phyloP scores from a whole-genome alignment of 1,140 invertebrate genomes.

The Macrotrachela quadricornifera region DNA sequence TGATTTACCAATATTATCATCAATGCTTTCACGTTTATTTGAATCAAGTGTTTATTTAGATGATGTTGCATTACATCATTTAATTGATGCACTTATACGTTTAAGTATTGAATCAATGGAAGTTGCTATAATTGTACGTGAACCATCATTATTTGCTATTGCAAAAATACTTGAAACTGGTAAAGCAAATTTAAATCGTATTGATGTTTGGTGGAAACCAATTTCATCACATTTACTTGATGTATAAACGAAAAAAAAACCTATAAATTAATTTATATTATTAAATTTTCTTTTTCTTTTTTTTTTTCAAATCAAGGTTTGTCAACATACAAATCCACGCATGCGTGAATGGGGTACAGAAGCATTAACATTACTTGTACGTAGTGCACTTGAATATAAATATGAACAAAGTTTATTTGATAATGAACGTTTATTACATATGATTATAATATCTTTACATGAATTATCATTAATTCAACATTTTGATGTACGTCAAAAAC shows the following conservation, averaged over 20 bases:
- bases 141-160: conserved; percentile 85
- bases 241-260: conserved; percentile 33
- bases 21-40: conserved; percentile 54
- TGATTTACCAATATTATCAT: conserved; percentile 61
- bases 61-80: conserved; percentile 76
- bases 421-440: conserved; percentile 26
- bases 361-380: neutral
- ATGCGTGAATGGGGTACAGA: conserved; percentile 1
- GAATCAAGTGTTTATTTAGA: conserved; percentile 42
- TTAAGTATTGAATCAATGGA: conserved; percentile 91
- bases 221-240: conserved; percentile 85
- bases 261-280: neutral
- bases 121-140: conserved; percentile 74
- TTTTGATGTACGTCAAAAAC: conserved; percentile 73
- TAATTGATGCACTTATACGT: conserved; percentile 87
- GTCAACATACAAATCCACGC: neutral
- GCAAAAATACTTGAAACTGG: conserved; percentile 89
- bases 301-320: neutral
- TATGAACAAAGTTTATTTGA: neutral
- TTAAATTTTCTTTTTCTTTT: too few species aligned
- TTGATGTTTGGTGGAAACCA: conserved; percentile 81
- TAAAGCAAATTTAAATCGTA: conserved; percentile 68
- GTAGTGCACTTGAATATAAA: conserved; percentile 3
- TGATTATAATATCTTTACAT: conserved; percentile 62
- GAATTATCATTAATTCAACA: conserved; percentile 68